Evolutionary conservation across 2,113 vertebrate species (phyloP), one percentile per base, ranked within the genome.

Genomic region (Brevimyrus niger): DNA sequence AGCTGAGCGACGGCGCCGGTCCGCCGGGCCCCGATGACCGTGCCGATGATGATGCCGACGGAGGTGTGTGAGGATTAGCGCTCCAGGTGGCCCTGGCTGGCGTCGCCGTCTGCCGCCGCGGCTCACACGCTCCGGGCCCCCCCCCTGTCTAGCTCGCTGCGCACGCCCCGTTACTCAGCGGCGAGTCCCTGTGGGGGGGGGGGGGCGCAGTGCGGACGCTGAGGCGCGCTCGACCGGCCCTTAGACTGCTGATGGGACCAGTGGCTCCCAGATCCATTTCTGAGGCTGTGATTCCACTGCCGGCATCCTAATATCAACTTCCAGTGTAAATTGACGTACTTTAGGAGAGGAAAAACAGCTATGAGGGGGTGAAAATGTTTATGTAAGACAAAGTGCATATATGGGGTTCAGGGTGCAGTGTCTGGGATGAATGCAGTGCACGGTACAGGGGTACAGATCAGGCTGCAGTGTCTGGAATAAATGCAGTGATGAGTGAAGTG

Each of bases 11-110:
- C 35, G 58, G 87, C 4, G 27, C 27, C 27, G 87, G 58, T 73
- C 46, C 31, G 58, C 61, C 6, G 87, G 38, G 55, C 55, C 31
- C 10, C 50, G 50, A 76, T 27, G 44, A 35, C 44, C 13, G 87
- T 23, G 27, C 13, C n/a, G 42, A 50, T n/a, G 42, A 50, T n/a
- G 35, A n/a, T 88, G 44, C 42, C 65, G 35, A 88, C 15, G 15
- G 47, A 46, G 61, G 31, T 17, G 61, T 88, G 87, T 35, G 44
- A 46, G 58, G 87, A 73, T 88, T 88, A 73, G n/a, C 31, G n/a
- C 53, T 88, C n/a, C 87, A 88, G 87, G 76, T 76, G 61, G 87
- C 44, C 61, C 0, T 11, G 61, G 44, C 61, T 50, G 61, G 87
- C 61, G 31, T n/a, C 3, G 5, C 44, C 23, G 42, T 11, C 85